Percentiles rank a stretch among this genome's conserved stretches.
Conservation (phyloP, 2,888 invertebrate species). For the Erebia palarica region DNA sequence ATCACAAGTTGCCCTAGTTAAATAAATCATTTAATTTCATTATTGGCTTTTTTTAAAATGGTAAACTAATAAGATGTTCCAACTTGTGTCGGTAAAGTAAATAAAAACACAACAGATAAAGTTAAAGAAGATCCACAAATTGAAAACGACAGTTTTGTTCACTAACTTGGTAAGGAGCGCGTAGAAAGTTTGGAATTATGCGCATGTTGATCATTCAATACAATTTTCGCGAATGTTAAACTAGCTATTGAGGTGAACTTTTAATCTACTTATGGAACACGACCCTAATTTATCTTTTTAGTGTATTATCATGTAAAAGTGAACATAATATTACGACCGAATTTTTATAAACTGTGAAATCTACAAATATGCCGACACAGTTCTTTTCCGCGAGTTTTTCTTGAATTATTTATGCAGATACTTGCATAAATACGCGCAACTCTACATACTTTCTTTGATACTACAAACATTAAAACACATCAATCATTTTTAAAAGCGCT, state of each 20-base stretch:
- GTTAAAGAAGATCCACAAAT: constrained; percentile 57
- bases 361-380: neutral
- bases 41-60: too few species aligned
- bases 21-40: too few species aligned
- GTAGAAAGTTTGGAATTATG: constrained; percentile 50
- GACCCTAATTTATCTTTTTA: constrained; percentile 17
- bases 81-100: constrained; percentile 13
- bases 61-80: neutral
- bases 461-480: too few species aligned
- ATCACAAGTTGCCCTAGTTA: too few species aligned
- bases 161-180: constrained; percentile 46
- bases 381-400: neutral
- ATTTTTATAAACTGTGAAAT: neutral
- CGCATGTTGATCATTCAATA: constrained; percentile 43
- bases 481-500: neutral
- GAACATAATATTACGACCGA: neutral
- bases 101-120: constrained; percentile 21
- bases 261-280: constrained; percentile 34
- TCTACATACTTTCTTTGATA: neutral
- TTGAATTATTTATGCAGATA: neutral
- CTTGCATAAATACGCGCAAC: neutral
- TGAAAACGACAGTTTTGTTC: constrained; percentile 68
- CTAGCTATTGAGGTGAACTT: constrained; percentile 32
- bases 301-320: constrained; percentile 10
- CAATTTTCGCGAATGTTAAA: constrained; percentile 26